These are phyloP conservation scores for Atherix ibis DNA, from an alignment of 2,888 invertebrate genomes.

Conservation along the genomic window DNA sequence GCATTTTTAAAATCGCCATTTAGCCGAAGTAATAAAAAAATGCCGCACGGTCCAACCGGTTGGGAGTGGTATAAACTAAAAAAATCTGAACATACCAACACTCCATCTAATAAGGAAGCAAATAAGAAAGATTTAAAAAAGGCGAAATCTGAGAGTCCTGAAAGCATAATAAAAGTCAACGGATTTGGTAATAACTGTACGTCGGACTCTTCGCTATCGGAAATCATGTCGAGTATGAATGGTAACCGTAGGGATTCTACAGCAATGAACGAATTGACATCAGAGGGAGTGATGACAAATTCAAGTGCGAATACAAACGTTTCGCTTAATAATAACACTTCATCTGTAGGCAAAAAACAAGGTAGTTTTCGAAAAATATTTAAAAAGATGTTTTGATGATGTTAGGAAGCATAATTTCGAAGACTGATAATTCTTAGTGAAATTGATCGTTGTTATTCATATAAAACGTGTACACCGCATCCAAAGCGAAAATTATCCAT, in stretches of 20 bases:
- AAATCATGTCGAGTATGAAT: background rate
- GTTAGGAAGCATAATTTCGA: too few relatives aligned
- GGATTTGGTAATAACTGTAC: constrained; percentile 3
- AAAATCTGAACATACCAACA: constrained; percentile 13
- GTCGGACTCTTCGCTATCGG: constrained; percentile 6
- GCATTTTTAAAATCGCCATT: constrained; percentile 41
- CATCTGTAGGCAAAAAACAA: constrained; percentile 46
- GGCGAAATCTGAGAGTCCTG: constrained; percentile 10
- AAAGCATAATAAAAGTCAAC: constrained; percentile 4
- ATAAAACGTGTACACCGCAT: too few relatives aligned
- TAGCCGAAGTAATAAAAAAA: constrained; percentile 24
- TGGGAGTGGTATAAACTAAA: constrained; percentile 33
- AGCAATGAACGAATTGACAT: background rate
- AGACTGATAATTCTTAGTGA: too few relatives aligned
- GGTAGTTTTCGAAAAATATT: constrained; percentile 60
- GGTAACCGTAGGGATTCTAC: constrained; percentile 8
- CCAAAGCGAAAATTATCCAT: too few relatives aligned
- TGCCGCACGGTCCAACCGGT: constrained; percentile 29
- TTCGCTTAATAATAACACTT: too few relatives aligned
- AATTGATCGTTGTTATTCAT: too few relatives aligned
- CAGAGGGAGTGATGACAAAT: constrained; percentile 2
- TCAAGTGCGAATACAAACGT: constrained; percentile 9
- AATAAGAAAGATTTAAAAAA: constrained; percentile 7
- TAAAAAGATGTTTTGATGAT: constrained; percentile 64
- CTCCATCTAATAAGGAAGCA: constrained; percentile 4